phyloP scores from a whole-genome alignment of 2,113 vertebrate genomes.

The Dolichotis patagonum region DNA sequence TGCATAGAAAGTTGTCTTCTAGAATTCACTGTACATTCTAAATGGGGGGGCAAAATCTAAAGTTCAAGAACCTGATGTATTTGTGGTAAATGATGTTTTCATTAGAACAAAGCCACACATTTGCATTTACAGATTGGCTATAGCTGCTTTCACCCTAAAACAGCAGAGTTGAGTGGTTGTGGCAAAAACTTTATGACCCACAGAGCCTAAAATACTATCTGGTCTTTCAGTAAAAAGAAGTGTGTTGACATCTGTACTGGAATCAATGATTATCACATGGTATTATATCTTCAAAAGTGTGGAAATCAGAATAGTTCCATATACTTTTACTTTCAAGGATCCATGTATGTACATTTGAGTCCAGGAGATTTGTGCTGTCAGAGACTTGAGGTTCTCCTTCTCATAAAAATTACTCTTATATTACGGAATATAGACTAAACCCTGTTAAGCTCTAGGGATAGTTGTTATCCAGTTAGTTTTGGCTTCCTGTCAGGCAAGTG shows the following conservation, averaged over 20 bases:
- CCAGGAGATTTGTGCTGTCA: neutral
- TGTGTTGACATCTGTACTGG: neutral
- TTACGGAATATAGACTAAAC: neutral
- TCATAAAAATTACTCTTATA: neutral
- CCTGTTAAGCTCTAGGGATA: neutral
- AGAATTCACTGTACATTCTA: neutral
- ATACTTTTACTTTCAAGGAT: neutral
- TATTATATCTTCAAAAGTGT: neutral
- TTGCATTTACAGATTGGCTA: neutral
- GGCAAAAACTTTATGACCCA: neutral
- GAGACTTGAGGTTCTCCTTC: neutral
- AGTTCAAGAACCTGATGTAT: neutral
- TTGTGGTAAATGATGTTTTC: neutral
- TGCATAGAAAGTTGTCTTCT: neutral
- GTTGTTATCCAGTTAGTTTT: neutral
- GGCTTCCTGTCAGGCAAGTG: neutral
- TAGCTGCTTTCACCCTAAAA: neutral
- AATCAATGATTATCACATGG: neutral
- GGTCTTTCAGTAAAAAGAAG: neutral
- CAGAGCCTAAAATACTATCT: neutral
- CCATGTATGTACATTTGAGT: neutral
- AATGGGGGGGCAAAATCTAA: neutral
- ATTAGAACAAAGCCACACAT: neutral
- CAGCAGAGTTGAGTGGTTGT: neutral
- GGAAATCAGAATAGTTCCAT: neutral